Base-by-base conservation (phyloP, 2,888 invertebrate species). In the Clepsis dumicolana region DNA sequence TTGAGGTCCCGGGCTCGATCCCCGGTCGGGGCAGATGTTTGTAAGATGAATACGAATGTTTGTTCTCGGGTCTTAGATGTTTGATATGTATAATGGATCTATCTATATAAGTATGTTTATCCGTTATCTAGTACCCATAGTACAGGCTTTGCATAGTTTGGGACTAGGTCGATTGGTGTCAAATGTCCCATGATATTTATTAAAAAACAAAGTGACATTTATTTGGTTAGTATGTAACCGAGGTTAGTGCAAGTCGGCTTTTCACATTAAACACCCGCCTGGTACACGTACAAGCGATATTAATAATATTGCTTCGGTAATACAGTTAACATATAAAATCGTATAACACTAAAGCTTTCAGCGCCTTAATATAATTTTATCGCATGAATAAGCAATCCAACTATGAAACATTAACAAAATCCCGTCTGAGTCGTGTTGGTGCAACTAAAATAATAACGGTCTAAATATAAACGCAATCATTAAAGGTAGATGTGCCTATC, bases 401-500 rank as follows among this genome's bases (percentile, higher is more conserved):
- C 64, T 60, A 64, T 65, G 53, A 68, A 69, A 60, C 29, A 68
- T 68, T 44, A 38, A 29, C 24, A 53, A 50, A 41, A 60, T 38
- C 25, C 18, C 21, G 32, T 56, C 25, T 32, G 60, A 18, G 57
- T 32, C 29, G 62, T 27, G 53, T 53, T 50, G 48, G 32, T 60
- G 71, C 61, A 64, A 60, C 72, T 71, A 72, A 65, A 73, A 64
- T 73, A 72, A 73, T 65, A 70, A 52, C 27, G 48, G 57, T 71
- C 73, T 77, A 82, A 81, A 80, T 78, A 80, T 73, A 67, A 75
- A 75, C 52, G 57, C 64, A 71, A 74, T 73, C 77, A 75, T 82
- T 80, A 84, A 80, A 79, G 77, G 77, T 82, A 75, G 72, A 77
- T 74, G 76, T 73, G 63, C 61, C 70, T 77, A 80, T 84, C 80